phyloP scores from a whole-genome alignment of 2,888 invertebrate genomes.

The Lydus trimaculatus region DNA sequence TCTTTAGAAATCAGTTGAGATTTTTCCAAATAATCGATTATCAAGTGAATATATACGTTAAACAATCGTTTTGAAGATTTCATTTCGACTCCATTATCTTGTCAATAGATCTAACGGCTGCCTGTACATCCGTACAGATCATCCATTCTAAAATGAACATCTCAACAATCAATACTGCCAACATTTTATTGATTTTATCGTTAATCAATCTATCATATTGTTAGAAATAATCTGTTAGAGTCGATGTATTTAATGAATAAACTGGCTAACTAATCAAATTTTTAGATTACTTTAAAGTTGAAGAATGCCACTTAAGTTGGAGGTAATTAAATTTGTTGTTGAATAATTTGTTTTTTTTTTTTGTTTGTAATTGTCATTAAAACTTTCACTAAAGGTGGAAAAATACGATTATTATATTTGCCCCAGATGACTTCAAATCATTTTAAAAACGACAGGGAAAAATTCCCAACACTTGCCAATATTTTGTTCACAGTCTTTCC shows the following conservation, averaged over 20 bases:
- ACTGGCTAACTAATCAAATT: not conserved
- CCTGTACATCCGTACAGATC: not conserved
- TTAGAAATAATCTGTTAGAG: not conserved
- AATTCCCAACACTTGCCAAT: not conserved
- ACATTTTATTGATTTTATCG: not conserved
- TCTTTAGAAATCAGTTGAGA: not conserved
- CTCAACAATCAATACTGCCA: not conserved
- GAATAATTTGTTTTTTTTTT: too few species aligned
- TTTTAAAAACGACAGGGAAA: not conserved
- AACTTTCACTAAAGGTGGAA: conserved; percentile 2
- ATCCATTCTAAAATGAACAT: not conserved
- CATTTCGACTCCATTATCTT: not conserved
- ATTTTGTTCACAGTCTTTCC: not conserved
- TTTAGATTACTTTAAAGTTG: too few species aligned
- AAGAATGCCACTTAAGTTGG: too few species aligned
- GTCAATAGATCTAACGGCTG: conserved; percentile 1
- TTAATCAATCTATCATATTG: not conserved
- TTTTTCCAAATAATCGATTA: not conserved
- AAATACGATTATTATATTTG: not conserved
- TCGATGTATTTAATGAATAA: not conserved
- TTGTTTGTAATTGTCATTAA: too few species aligned
- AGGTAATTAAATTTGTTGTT: too few species aligned
- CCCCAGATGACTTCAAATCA: not conserved
- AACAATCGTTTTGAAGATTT: not conserved
- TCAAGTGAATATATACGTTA: not conserved